phyloP scores from a whole-genome alignment of 30 jellyfish, hydroid and myxozoan species.

The Aurelia aurita complex sp. Pacific region DNA sequence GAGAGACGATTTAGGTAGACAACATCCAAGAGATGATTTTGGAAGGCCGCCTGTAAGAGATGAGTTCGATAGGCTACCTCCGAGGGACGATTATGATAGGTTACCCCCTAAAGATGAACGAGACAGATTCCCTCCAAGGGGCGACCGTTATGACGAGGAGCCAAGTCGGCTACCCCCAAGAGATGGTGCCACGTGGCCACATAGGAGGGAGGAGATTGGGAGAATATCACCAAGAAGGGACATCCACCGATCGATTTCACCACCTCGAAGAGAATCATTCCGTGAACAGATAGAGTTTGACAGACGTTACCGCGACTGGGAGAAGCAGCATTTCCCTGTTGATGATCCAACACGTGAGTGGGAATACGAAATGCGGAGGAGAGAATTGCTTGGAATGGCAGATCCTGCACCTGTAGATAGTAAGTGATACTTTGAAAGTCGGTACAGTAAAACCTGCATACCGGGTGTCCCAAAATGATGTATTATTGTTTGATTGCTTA shows the following conservation, averaged over 20 bases:
- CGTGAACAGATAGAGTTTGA: constrained; percentile 59
- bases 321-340: constrained; percentile 56
- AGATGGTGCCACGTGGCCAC: not conserved
- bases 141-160: not conserved
- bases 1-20: constrained; percentile 24
- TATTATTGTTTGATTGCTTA: too few species aligned
- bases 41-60: constrained; percentile 11
- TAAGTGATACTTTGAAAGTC: too few species aligned
- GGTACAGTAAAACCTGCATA: too few species aligned
- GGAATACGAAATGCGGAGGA: constrained; percentile 73
- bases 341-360: constrained; percentile 74
- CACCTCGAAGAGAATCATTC: constrained; percentile 60
- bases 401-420: constrained; percentile 7
- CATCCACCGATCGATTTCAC: constrained; percentile 12
- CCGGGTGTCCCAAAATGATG: too few species aligned
- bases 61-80: constrained; percentile 11
- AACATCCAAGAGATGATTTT: not conserved
- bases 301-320: constrained; percentile 67
- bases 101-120: constrained; percentile 1
- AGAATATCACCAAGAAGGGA: not conserved
- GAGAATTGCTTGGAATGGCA: constrained; percentile 62
- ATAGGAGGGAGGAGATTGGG: not conserved
- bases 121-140: not conserved
- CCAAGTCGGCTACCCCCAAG: not conserved
- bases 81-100: constrained; percentile 4